Evolutionary conservation across 2,888 invertebrate genomes (phyloP), one percentile per base, ranked within the genome.

Genomic region (Panzeria rudis): DNA sequence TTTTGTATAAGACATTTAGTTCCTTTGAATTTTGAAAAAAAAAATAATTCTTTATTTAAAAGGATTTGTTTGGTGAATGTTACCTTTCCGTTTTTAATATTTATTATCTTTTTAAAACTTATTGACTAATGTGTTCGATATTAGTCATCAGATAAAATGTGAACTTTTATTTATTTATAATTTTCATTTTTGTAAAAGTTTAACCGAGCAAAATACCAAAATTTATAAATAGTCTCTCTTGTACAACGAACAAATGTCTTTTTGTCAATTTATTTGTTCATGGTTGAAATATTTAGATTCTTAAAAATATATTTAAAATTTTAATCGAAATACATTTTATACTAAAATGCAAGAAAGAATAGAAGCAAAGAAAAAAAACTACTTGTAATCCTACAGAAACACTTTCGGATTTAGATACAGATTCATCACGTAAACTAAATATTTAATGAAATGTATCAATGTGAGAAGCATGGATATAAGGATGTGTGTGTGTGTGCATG

Each of bases 201-300:
- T 29, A 29, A 71, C 25, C 6, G 11, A 44, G 44, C 32, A 54
- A 52, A 77, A 56, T 13, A 61, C 38, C 8, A 56, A 47, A 64
- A 69, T 52, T 29, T 78, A 71, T 52, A 78, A 78, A 78, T 78
- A 78, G 52, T 52, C 23, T 54, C 41, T 54, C 23, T 54, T 41
- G 25, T 44, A 25, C 5, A 35, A 81, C 61, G 13, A 62, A 77
- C 47, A 71, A 72, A 79, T 85, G 85, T 71, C 78, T 82, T 75
- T 61, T 85, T 82, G 82, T 85, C 85, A 85, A 85, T 85, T 85
- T 85, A 85, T 85, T 82, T 85, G 82, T 85, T 85, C 78, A 85
- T 64, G 85, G 85, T 82, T 85, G 85, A 82, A 85, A 79, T 79
- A 71, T 79, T 82, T 69, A 71, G 75, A 61, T 75, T 75, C 50